These are phyloP conservation scores for Ormyrus labotus DNA, from an alignment of 2,888 invertebrate species.

Conservation along the genomic window DNA sequence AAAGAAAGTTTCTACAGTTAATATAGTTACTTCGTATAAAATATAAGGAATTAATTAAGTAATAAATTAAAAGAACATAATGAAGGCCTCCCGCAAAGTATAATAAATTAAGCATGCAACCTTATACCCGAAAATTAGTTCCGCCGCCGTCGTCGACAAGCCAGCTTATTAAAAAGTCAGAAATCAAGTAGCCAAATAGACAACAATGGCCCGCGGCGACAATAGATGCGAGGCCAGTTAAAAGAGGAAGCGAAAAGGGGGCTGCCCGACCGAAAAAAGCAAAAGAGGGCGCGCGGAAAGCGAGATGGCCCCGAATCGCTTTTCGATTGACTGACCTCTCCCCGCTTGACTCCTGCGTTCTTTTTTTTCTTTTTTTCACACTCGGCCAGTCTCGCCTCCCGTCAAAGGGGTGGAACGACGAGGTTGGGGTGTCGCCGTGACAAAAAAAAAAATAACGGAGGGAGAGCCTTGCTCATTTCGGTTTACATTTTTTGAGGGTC, in stretches of 20 bases:
- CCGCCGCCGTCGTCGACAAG: background rate
- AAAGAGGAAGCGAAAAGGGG: background rate
- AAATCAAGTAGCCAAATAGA: conserved; percentile 32
- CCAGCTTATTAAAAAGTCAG: conserved; percentile 47
- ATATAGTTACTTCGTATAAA: too few relatives aligned
- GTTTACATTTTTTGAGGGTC: conserved; percentile 11
- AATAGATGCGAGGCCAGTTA: background rate
- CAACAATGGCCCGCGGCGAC: background rate
- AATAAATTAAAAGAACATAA: too few relatives aligned
- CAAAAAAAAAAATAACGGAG: conserved; percentile 30
- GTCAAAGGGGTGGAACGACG: conserved; percentile 29
- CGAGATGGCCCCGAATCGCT: conserved; percentile 60
- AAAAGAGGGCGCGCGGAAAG: background rate
- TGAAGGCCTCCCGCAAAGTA: background rate
- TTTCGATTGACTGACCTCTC: conserved; percentile 65
- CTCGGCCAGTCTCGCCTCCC: background rate
- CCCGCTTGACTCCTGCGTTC: conserved; percentile 17
- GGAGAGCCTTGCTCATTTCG: conserved; percentile 27
- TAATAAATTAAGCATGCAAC: conserved; percentile 5
- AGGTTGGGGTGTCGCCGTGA: conserved; percentile 3
- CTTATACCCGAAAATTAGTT: conserved; percentile 26
- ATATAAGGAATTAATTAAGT: too few relatives aligned
- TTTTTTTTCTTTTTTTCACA: background rate
- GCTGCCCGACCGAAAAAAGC: background rate
- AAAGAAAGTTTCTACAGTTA: too few relatives aligned